A percentile compares a stretch with the other conserved stretches of the same genome.
These are phyloP conservation scores for Albula glossodonta DNA, from an alignment of 2,113 vertebrate species.

Conservation along the genomic window DNA sequence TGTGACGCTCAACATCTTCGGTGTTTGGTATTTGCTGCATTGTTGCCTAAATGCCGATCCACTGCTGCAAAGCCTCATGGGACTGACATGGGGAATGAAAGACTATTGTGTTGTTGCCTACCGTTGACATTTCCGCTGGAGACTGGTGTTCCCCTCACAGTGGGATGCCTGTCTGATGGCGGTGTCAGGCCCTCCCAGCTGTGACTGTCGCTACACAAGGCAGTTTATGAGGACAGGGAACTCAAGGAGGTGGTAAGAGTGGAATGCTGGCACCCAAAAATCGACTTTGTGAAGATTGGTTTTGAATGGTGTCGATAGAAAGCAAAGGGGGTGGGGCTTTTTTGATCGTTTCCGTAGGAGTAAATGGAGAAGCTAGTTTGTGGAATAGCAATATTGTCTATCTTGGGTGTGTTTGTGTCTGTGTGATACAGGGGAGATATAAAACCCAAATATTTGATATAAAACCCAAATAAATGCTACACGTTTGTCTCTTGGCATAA, in stretches of 20 bases:
- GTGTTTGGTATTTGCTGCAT: neutral
- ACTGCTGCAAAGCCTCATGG: neutral
- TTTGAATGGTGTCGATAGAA: constrained; percentile 49
- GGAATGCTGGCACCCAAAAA: constrained; percentile 30
- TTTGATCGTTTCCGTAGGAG: constrained; percentile 38
- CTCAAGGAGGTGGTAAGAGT: neutral
- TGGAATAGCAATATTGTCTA: constrained; percentile 44
- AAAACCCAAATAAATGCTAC: too few relatives aligned
- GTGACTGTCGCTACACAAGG: neutral
- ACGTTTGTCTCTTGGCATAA: too few relatives aligned
- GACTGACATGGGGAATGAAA: neutral
- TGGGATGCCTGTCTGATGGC: neutral
- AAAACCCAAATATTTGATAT: too few relatives aligned
- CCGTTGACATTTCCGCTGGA: constrained; percentile 31
- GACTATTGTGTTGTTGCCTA: neutral
- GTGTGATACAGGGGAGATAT: too few relatives aligned
- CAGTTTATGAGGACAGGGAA: neutral
- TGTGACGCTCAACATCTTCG: neutral
- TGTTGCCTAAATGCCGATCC: neutral
- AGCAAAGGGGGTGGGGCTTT: neutral
- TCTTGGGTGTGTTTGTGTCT: constrained; percentile 15
- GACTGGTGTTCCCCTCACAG: constrained; percentile 32
- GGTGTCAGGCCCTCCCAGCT: neutral
- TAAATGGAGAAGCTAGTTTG: constrained; percentile 44
- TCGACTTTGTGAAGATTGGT: constrained; percentile 38